Evolutionary conservation across 2,113 vertebrate genomes (phyloP).

Genomic region (Taurulus bubalis): DNA sequence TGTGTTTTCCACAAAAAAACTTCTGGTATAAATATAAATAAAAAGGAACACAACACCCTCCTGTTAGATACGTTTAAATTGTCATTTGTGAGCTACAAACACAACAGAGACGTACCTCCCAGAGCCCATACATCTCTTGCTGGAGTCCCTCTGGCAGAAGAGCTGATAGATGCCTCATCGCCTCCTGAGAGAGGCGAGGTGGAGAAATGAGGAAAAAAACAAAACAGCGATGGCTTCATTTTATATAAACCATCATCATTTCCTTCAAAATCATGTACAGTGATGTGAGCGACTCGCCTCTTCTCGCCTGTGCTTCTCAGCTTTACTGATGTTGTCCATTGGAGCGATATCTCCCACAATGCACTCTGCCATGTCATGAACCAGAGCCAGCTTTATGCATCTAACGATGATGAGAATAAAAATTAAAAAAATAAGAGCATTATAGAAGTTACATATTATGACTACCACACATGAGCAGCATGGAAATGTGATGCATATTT

Average conservation of each 20-base stretch:
- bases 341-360: conserved; percentile 99
- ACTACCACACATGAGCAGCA: background rate
- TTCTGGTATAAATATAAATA: background rate
- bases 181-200: conserved; percentile 82
- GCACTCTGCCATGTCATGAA: conserved; percentile 98
- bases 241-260: background rate
- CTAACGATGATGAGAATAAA: conserved; percentile 71
- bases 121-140: conserved; percentile 92
- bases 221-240: background rate
- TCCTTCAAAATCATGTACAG: background rate
- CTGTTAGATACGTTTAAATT: background rate
- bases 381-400: conserved; percentile 93
- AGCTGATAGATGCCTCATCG: conserved; percentile 89
- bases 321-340: conserved; percentile 95
- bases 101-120: conserved; percentile 82
- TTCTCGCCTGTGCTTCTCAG: conserved; percentile 94
- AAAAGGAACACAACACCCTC: fast-evolving
- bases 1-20: background rate
- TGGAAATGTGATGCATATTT: background rate
- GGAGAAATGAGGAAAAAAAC: background rate
- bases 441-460: background rate
- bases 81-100: background rate
- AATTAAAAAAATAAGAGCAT: background rate
- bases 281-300: conserved; percentile 79
- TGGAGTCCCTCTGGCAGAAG: conserved; percentile 87